Evolutionary conservation across 2,888 invertebrate genomes (phyloP), one percentile per base, ranked within the genome.

Genomic region (Baronia brevicornis): DNA sequence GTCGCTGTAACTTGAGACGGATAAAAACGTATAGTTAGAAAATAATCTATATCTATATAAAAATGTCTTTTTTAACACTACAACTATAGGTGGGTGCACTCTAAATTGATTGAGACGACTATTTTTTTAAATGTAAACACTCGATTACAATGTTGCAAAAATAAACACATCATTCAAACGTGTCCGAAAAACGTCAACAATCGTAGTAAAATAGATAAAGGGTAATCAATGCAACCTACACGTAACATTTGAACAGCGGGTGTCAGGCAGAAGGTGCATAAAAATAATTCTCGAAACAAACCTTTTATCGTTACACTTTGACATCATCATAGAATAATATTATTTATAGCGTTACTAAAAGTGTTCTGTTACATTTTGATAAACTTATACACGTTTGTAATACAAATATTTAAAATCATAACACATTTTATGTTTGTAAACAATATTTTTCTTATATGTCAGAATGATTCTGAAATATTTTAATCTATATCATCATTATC

Each of bases 301-400:
- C 22, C 18, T 29, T 20, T 36, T 36, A 36, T 36, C 36, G n/a
- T 18, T 13, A 28, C 13, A 22, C 23, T 28, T 13, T 33, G 28
- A 27, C 27, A 36, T n/a, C 30, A 31, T 36, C 20, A 30, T 25
- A 26, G 26, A 10, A 30, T 21, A 25, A 26, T 13, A 17, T 17
- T 29, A 35, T 35, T 35, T 22, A 35, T 30, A 35, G 22, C 5
- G 25, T 26, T 29, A 30, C 35, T 35, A 35, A 35, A 30, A 29
- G 29, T 20, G 29, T 21, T 30, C 21, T 35, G 29, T 35, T 26
- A 20, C 15, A 12, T 4, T 5, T 13, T 14, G 35, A 35, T 35
- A 30, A n/a, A n/a, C n/a, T n/a, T n/a, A n/a, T n/a, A n/a, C n/a
- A n/a, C n/a, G n/a, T n/a, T n/a, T n/a, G n/a, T n/a, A n/a, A n/a